Base-by-base conservation (phyloP, 30 jellyfish, hydroid and myxozoan species). In the Catostylus mosaicus region DNA sequence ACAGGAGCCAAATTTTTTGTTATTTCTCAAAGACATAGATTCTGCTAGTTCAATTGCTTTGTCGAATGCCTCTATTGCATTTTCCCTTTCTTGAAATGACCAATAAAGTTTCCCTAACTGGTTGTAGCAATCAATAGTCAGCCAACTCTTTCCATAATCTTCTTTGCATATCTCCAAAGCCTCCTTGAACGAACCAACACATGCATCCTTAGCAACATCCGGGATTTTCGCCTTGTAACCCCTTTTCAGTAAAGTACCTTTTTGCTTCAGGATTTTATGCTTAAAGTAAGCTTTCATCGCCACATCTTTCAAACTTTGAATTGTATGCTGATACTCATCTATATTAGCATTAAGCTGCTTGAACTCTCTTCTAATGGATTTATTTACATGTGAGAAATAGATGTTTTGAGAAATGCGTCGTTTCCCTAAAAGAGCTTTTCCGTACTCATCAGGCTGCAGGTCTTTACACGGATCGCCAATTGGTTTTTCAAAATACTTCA, bases 111-210 rank as follows among this genome's bases (percentile, higher is more conserved):
- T 72, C 9, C 47, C 70, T 20, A 43, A 57, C 46, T 72, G 72
- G 12, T 46, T 40, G 47, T 72, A 45, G 64, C 83, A 72, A 46
- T 72, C 83, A 46, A 72, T 4, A 3, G 83, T 46, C 27, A 46
- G 27, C 83, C 64, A 72, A 36, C 66, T 46, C 16, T 40, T 45
- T 24, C 83, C 83, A 46, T 40, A 72, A 16, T 18, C 10, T 27
- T 72, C 56, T 18, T 47, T 3, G 72, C 83, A 24, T 0, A 72
- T 46, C 47, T 22, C 48, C 33, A 72, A 19, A 1, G 83, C 52
- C 20, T 47, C 63, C 6, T 50, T 50, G 63, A 10, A 50, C 24
- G 20, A 3, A 10, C 20, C 0, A 0, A 50, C 20, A 50, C 63
- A 50, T 0, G 14, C 63, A 50, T 9, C 24, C 63, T 16, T 0